Conservation (phyloP, 2,888 invertebrate genomes). For the Parnassius smintheus region DNA sequence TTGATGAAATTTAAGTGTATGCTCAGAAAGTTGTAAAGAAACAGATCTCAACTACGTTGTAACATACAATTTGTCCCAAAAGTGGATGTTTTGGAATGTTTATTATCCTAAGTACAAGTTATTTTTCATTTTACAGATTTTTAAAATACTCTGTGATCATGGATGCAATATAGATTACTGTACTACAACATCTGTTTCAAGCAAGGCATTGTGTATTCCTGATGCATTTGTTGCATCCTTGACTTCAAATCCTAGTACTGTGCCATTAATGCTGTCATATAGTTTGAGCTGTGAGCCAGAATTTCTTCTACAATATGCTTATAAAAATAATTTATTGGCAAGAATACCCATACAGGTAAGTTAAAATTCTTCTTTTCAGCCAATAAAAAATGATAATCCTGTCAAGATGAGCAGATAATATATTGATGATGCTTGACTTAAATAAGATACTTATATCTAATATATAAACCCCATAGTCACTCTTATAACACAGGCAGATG, state of each 20-base stretch:
- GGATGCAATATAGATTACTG: constrained; percentile 71
- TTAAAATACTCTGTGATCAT: constrained; percentile 61
- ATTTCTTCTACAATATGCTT: constrained; percentile 49
- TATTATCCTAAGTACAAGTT: too few species aligned
- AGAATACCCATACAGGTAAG: constrained; percentile 55
- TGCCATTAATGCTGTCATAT: constrained; percentile 58
- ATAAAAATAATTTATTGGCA: constrained; percentile 44
- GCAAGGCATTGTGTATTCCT: constrained; percentile 47
- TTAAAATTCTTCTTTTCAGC: not conserved
- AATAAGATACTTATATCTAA: too few species aligned
- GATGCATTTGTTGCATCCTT: constrained; percentile 68
- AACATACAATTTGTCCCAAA: too few species aligned
- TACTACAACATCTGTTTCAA: constrained; percentile 37
- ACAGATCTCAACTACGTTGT: too few species aligned
- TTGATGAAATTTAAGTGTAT: too few species aligned
- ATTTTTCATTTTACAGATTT: constrained; percentile 52
- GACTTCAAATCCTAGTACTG: constrained; percentile 52
- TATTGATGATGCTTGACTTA: too few species aligned
- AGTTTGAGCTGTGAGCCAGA: constrained; percentile 67
- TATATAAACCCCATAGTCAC: too few species aligned
- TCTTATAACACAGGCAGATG: too few species aligned
- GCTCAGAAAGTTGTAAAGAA: too few species aligned
- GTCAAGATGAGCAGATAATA: too few species aligned
- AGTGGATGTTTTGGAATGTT: too few species aligned
- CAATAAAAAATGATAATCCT: too few species aligned